A percentile compares a stretch with the other conserved stretches of the same genome.
Conservation (phyloP, 1,140 invertebrate species). For the Drosophila sucinea region DNA sequence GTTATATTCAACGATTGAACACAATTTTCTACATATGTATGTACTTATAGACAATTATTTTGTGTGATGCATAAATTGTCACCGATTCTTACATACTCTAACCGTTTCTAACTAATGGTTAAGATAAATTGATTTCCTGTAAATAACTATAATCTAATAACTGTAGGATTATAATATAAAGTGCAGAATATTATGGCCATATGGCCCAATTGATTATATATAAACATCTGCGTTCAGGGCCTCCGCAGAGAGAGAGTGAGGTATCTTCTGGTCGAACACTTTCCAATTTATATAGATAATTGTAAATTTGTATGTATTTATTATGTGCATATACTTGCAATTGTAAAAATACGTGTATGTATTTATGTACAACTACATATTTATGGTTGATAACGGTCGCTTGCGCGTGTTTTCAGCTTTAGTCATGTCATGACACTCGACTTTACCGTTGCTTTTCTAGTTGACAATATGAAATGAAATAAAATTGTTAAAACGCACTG, state of each 20-base stretch:
- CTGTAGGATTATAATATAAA: not conserved
- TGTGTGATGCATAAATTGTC: not conserved
- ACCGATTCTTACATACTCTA: not conserved
- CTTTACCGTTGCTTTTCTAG: slow-evolving; percentile 1
- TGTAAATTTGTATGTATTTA: not conserved
- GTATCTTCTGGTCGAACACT: too few relatives aligned
- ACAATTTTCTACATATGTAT: not conserved
- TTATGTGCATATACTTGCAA: slow-evolving; percentile 9
- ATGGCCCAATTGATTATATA: not conserved
- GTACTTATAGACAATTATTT: not conserved
- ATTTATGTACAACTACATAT: slow-evolving; percentile 5
- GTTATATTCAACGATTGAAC: not conserved
- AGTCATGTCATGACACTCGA: slow-evolving; percentile 12
- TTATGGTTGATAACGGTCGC: slow-evolving; percentile 10
- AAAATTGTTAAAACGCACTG: slow-evolving; percentile 4
- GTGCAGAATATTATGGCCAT: not conserved
- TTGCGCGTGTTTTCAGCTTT: slow-evolving; percentile 11
- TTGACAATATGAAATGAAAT: slow-evolving; percentile 2
- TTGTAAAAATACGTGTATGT: slow-evolving; percentile 14
- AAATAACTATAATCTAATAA: not conserved
- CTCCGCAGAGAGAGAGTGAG: too few relatives aligned
- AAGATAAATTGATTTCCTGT: not conserved
- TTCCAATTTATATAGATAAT: slow-evolving; percentile 6
- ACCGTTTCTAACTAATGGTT: not conserved
- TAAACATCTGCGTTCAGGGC: not conserved